phyloP scores from a whole-genome alignment of 2,888 invertebrate species.

The Cheilosia pagana region DNA sequence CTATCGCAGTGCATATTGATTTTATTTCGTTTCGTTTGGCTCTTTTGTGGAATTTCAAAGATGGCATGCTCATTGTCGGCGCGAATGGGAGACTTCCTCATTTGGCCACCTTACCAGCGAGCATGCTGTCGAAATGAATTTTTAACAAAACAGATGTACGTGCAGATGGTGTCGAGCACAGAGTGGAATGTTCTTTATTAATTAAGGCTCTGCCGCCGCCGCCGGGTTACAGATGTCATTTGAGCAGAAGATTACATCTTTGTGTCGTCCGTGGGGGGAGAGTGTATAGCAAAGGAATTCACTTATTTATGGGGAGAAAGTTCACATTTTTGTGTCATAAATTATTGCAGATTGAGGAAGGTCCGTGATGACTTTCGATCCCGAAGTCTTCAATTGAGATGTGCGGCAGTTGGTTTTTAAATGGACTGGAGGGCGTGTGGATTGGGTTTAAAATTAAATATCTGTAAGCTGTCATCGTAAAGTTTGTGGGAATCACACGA shows the following conservation, averaged over 20 bases:
- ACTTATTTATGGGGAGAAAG: slow-evolving; percentile 11
- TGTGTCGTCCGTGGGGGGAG: slow-evolving; percentile 14
- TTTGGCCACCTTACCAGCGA: neutral
- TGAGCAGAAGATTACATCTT: slow-evolving; percentile 27
- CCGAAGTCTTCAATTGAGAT: neutral
- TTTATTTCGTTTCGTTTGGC: slow-evolving; percentile 15
- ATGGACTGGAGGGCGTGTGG: too few species aligned
- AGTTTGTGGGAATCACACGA: too few species aligned
- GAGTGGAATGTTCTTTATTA: slow-evolving; percentile 45
- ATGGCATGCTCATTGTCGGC: slow-evolving; percentile 45
- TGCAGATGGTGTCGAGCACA: slow-evolving; percentile 31
- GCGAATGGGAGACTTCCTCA: slow-evolving; percentile 28
- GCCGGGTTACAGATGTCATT: slow-evolving; percentile 49
- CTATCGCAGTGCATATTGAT: slow-evolving; percentile 21
- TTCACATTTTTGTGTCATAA: slow-evolving; percentile 44
- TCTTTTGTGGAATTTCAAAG: slow-evolving; percentile 27
- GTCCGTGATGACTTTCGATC: slow-evolving; percentile 34
- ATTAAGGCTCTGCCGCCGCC: slow-evolving; percentile 24
- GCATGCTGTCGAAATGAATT: slow-evolving; percentile 39
- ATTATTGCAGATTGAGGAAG: slow-evolving; percentile 52
- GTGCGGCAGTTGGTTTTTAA: too few species aligned
- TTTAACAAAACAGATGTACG: slow-evolving; percentile 56
- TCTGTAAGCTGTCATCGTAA: too few species aligned
- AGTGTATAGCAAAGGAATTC: slow-evolving; percentile 22
- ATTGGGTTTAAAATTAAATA: too few species aligned